Base-by-base conservation (phyloP, 1,140 invertebrate species). In the Diorhabda sublineata region DNA sequence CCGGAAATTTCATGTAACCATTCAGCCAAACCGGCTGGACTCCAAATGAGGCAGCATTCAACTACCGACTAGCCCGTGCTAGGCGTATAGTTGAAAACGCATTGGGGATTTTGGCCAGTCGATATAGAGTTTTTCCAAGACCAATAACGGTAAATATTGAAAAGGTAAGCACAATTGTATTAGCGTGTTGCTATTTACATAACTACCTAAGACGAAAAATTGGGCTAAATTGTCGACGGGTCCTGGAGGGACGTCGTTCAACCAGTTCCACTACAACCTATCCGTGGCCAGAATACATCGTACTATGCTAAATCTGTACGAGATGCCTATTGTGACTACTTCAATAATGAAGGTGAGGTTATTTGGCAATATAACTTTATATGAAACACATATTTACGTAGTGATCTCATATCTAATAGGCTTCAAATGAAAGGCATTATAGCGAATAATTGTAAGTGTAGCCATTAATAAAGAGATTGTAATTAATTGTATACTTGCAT, bases 1-100 rank as follows among this genome's bases (percentile, higher is more conserved):
- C 67, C n/a, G 0, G 26, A 26, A 73, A 79, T 66, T 59, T 82
- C n/a, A 75, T 81, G 73, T 78, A 78, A 64, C 81, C 80, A 44
- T 80, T 72, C 67, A 70, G 73, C 26, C 69, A 72, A 68, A 71
- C 65, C 42, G 63, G 57, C 11, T 68, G 77, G 58, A 75, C 58
- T 8, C 59, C 11, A 41, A 66, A 70, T 45, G 71, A 76, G 42
- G 8, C 8, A 7, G 42, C 69, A 26, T 73, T 71, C 64, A 73
- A 73, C 57, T 70, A 72, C 41, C 47, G 71, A 52, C 47, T 72
- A 26, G 26, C 26, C 26, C 11, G 71, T 42, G 45, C 60, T 3
- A 42, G 68, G 4, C 63, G 68, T 11, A 57, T 72, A 44, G 61
- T 72, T 8, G 64, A 70, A 42, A 72, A 72, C 64, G 56, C 52